Base-by-base conservation (phyloP, 2,113 vertebrate genomes). In the Orthochromis indermauri region DNA sequence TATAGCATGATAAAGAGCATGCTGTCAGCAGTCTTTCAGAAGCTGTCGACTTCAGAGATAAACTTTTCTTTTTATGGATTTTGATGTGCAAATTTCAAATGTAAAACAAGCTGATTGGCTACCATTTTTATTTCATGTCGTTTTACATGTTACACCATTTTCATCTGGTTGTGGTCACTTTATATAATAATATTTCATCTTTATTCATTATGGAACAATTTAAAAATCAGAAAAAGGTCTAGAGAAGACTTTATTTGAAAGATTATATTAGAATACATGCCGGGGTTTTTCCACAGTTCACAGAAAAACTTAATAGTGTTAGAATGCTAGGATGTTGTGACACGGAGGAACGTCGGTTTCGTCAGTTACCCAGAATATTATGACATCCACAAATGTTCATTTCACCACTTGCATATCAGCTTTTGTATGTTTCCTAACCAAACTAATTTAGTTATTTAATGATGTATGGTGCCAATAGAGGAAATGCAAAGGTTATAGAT, bases 221-320 rank as follows among this genome's bases (percentile, higher is more conserved):
- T 21, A 68, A 37, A 68, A 24, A 42, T 71, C n/a, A 42, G n/a
- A 24, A 71, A 24, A 42, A 6, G 12, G 12, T 73, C 40, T 10
- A 26, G 21, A 26, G 40, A 42, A 42, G 37, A 26, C 66, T 73
- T 42, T 10, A 73, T 26, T 45, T 73, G 14, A 47, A 76, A 28
- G 14, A 47, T 76, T 26, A 73, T 26, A 45, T 26, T 47, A 47
- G 21, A 47, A 0, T 42, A 26, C 24, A 1, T 0, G 24, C 21
- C 0, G 1, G 37, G 8, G 8, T 26, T 73, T 9, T 45, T 10
- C 37, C 21, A 73, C 13, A 42, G 4, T 71, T 45, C 21, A 16
- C 37, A 45, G 37, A 45, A 73, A 17, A 73, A 24, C 40, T 45
- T 11, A 47, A 42, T 45, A 1, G 4, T 28, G 35, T 26, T 26